phyloP scores from a whole-genome alignment of 1,140 invertebrate species.

The Aphidius gifuensis region DNA sequence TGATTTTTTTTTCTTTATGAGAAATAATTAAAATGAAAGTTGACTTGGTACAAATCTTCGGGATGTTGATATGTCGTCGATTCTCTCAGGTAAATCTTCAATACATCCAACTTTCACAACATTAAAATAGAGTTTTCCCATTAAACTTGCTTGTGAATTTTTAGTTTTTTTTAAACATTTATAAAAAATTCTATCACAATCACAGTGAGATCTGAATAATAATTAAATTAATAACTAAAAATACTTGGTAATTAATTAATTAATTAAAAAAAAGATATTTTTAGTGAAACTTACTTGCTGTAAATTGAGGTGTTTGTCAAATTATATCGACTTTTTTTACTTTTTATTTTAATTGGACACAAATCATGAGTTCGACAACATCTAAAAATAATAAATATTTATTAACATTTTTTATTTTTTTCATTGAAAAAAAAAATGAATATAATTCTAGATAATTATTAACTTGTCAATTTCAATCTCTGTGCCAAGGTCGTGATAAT shows the following conservation, averaged over 20 bases:
- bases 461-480: slow-evolving; percentile 42
- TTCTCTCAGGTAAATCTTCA: slow-evolving; percentile 53
- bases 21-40: no score
- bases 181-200: slow-evolving; percentile 78
- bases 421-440: background rate
- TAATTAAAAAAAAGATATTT: background rate
- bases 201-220: slow-evolving; percentile 70
- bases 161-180: slow-evolving; percentile 74
- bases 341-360: slow-evolving; percentile 71
- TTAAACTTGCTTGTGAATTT: slow-evolving; percentile 66
- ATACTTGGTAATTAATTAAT: slow-evolving; percentile 4
- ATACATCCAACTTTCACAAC: slow-evolving; percentile 76
- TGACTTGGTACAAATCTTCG: slow-evolving; percentile 33
- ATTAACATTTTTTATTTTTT: slow-evolving; percentile 1
- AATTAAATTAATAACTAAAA: slow-evolving; percentile 8
- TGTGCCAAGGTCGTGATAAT: slow-evolving; percentile 76
- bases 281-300: slow-evolving; percentile 65
- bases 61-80: slow-evolving; percentile 6
- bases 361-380: slow-evolving; percentile 85
- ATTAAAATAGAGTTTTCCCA: slow-evolving; percentile 88
- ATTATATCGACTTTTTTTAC: slow-evolving; percentile 72
- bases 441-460: background rate
- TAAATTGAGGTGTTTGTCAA: slow-evolving; percentile 80
- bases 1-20: no score
- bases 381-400: slow-evolving; percentile 27